Conservation (phyloP, 2,888 invertebrate genomes). For the Litoditis marina region DNA sequence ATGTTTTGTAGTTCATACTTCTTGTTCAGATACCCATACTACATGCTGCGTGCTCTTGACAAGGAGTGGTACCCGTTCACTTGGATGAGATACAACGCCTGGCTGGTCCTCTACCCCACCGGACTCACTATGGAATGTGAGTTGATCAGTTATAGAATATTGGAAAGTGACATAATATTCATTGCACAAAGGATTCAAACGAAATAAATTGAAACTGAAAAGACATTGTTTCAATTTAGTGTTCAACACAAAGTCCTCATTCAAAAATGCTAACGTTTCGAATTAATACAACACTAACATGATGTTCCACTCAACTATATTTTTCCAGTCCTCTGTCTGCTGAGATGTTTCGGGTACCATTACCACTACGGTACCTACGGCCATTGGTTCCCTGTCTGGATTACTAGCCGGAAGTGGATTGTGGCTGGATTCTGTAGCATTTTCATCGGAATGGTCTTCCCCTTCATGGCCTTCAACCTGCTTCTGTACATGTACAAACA, state of each 20-base stretch:
- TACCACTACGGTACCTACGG: slow-evolving; percentile 1
- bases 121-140: slow-evolving; percentile 81
- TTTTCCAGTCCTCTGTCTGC: slow-evolving; percentile 4
- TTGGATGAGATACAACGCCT: slow-evolving; percentile 87
- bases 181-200: not conserved
- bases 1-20: not conserved
- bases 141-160: no score
- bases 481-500: slow-evolving; percentile 11
- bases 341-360: not conserved
- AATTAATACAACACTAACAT: no score
- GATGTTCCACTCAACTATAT: no score
- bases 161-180: no score
- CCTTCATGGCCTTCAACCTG: slow-evolving; percentile 5
- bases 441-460: slow-evolving; percentile 10
- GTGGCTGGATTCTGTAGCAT: slow-evolving; percentile 3
- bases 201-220: not conserved
- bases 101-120: slow-evolving; percentile 87
- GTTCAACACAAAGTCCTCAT: no score
- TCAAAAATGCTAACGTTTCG: no score
- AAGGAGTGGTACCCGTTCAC: slow-evolving; percentile 71
- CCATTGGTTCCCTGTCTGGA: not conserved
- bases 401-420: slow-evolving; percentile 1
- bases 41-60: slow-evolving; percentile 67
- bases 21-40: slow-evolving; percentile 75
- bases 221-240: not conserved